Evolutionary conservation across 2,888 invertebrate species (phyloP), one percentile per base, ranked within the genome.

Genomic region (Drosophila nr. medialis): DNA sequence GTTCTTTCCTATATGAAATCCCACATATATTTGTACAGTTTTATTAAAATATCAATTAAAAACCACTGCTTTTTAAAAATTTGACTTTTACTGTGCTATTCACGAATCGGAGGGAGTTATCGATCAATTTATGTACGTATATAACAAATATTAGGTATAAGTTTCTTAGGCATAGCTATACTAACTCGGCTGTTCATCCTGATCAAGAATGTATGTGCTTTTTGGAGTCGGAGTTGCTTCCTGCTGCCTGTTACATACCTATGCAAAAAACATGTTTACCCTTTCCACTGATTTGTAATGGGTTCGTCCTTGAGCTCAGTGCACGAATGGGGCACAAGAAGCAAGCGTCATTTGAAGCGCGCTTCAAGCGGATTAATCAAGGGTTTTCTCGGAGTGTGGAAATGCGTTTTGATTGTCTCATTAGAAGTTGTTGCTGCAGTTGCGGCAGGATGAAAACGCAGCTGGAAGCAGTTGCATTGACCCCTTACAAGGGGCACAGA

Each of bases 381-480:
- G 71, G 62, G 72, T 48, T 71, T 40, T 59, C 24, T n/a, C 24
- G 58, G 45, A 36, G 40, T 64, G 51, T 55, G 54, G 54, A 80
- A 24, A 64, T 65, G 65, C 82, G 36, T 68, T 65, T 77, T 66
- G 75, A 77, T 67, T 75, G 88, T 86, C 70, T 72, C 77, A 80
- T 83, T 88, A 71, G 64, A 71, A 55, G 70, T 69, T 80, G 61
- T 77, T 77, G 74, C 58, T 58, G 68, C 74, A 73, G 70, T 60
- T 65, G 64, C 45, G 13, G 21, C 24, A 53, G 53, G 11, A 15
- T 42, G 15, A 15, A 29, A 67, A 27, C 60, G 24, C 55, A 62
- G 53, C 53, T 63, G 56, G 32, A 27, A 15, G n/a, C 42, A 56
- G 48, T 59, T 71, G n/a, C 60, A 54, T 45, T 64, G 64, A 59